These are phyloP conservation scores for Leptosomus discolor DNA, from an alignment of 2,113 vertebrate genomes.

Conservation along the genomic window DNA sequence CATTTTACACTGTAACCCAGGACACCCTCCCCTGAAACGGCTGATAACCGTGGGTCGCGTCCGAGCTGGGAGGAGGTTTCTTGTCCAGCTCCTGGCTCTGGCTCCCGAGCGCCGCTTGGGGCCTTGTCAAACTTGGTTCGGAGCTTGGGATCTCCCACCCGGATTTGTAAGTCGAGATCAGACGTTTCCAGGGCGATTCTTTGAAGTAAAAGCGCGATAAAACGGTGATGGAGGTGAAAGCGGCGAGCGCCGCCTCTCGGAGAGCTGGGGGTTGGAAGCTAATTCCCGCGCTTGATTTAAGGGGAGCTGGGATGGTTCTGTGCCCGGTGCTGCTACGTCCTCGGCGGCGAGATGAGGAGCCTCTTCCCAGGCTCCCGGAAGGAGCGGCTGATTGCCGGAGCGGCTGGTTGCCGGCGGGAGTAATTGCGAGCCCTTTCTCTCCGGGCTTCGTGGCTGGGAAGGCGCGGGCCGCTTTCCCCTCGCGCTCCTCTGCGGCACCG, in stretches of 20 bases:
- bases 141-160: background rate
- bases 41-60: accelerated
- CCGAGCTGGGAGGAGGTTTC: background rate
- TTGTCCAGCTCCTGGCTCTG: background rate
- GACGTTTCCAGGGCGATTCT: background rate
- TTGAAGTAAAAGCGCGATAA: too few relatives aligned
- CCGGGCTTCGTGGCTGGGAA: background rate
- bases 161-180: background rate
- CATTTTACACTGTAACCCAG: too few relatives aligned
- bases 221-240: too few relatives aligned
- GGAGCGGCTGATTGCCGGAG: background rate
- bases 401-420: too few relatives aligned
- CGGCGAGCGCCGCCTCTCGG: too few relatives aligned
- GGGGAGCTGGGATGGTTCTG: background rate
- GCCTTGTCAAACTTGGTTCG: background rate
- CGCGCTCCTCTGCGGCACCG: too few relatives aligned
- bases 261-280: background rate
- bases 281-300: background rate
- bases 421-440: background rate
- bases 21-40: background rate
- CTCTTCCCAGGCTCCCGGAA: background rate
- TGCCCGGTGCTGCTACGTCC: background rate
- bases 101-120: background rate
- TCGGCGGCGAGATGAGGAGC: accelerated
- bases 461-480: too few relatives aligned